A percentile compares a stretch with the other conserved stretches of the same genome.
Evolutionary conservation across 2,113 vertebrate species (phyloP).

Genomic region (Pteropus alecto): DNA sequence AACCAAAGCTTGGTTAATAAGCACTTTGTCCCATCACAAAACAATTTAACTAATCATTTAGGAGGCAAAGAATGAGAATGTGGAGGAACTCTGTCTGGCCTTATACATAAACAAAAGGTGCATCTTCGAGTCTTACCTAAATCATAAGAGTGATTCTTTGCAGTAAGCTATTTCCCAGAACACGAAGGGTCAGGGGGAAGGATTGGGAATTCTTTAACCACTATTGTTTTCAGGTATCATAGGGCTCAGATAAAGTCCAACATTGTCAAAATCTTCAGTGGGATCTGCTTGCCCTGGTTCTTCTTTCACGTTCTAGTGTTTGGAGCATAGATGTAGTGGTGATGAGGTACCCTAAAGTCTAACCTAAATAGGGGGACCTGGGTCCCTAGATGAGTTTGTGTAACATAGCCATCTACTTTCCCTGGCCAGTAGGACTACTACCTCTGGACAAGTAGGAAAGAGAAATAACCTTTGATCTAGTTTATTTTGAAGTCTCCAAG

Average conservation of each 20-base stretch:
- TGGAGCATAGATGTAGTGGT: neutral
- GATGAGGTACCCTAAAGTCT: neutral
- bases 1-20: neutral
- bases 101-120: neutral
- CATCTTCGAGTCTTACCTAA: neutral
- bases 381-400: neutral
- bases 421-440: neutral
- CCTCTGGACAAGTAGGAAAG: neutral
- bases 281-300: neutral
- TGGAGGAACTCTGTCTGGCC: neutral
- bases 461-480: neutral
- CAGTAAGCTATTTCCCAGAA: neutral
- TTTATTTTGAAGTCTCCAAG: neutral
- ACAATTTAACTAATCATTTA: neutral
- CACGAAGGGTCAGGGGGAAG: neutral
- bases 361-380: neutral
- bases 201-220: neutral
- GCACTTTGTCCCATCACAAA: neutral
- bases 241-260: neutral
- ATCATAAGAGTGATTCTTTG: neutral
- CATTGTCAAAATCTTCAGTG: neutral
- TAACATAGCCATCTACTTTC: neutral
- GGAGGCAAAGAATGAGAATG: neutral
- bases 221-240: neutral
- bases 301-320: neutral